Conservation (phyloP, 2,113 vertebrate genomes). For the Colinus virginianus region DNA sequence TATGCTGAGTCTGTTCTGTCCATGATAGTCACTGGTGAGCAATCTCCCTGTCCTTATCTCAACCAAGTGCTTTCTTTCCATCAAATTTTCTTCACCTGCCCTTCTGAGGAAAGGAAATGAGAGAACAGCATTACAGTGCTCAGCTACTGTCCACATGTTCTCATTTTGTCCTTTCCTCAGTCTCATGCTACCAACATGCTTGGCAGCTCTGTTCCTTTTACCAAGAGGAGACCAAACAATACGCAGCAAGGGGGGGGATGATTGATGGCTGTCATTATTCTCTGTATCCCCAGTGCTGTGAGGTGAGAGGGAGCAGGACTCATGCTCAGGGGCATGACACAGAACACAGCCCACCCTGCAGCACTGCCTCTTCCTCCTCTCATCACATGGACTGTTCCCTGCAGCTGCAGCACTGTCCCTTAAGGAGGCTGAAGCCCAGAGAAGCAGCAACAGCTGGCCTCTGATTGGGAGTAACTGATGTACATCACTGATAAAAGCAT, state of each 20-base stretch:
- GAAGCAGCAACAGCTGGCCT: neutral
- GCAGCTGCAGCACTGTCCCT: neutral
- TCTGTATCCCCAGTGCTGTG: neutral
- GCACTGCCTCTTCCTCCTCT: neutral
- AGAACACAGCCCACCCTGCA: neutral
- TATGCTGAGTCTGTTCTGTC: neutral
- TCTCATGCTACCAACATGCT: neutral
- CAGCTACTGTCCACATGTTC: neutral
- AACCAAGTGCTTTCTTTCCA: neutral
- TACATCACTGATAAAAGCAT: neutral
- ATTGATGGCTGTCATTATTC: neutral
- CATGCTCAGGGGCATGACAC: neutral
- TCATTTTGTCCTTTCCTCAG: neutral
- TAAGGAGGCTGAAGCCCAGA: neutral
- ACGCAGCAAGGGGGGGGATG: neutral
- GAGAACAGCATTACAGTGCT: neutral
- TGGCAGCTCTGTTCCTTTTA: neutral
- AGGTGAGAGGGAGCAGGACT: neutral
- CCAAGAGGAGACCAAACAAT: neutral
- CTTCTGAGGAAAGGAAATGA: neutral
- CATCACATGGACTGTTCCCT: neutral
- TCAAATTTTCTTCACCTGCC: neutral
- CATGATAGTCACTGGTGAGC: neutral
- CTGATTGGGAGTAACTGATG: neutral
- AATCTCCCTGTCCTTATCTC: neutral